These are phyloP conservation scores for Antidorcas marsupialis DNA, from an alignment of 2,113 vertebrate genomes.

Conservation along the genomic window DNA sequence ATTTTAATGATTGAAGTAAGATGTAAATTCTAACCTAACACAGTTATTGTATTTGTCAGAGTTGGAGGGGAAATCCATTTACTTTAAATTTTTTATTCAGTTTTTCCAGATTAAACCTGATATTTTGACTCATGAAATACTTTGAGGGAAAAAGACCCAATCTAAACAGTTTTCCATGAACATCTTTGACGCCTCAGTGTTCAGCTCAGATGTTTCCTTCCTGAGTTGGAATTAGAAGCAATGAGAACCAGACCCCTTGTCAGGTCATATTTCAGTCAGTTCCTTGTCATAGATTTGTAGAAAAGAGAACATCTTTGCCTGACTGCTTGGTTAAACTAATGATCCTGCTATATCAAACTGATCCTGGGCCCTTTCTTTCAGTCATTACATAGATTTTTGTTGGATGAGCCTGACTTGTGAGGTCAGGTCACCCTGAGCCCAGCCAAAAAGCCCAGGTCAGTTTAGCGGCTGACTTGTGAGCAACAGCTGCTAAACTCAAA, in stretches of 20 bases:
- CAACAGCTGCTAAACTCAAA: background rate
- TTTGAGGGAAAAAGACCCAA: background rate
- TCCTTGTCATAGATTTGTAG: background rate
- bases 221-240: background rate
- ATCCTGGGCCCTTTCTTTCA: background rate
- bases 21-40: conserved; percentile 11
- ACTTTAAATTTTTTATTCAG: background rate
- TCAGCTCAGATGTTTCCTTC: background rate
- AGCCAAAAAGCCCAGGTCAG: background rate
- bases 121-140: conserved; percentile 26
- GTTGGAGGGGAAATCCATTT: background rate
- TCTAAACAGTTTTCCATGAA: background rate
- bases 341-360: background rate
- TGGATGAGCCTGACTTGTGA: background rate
- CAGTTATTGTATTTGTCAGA: background rate
- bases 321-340: background rate
- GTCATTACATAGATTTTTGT: background rate
- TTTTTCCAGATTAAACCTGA: background rate
- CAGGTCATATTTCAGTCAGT: background rate
- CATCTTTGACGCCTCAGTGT: conserved; percentile 20
- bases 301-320: background rate
- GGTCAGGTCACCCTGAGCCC: background rate
- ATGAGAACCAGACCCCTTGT: background rate
- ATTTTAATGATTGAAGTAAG: conserved; percentile 2
- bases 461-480: background rate